Percentiles rank a stretch among this genome's conserved stretches.
These are phyloP conservation scores for Musca domestica DNA, from an alignment of 1,140 invertebrate species.

Conservation along the genomic window DNA sequence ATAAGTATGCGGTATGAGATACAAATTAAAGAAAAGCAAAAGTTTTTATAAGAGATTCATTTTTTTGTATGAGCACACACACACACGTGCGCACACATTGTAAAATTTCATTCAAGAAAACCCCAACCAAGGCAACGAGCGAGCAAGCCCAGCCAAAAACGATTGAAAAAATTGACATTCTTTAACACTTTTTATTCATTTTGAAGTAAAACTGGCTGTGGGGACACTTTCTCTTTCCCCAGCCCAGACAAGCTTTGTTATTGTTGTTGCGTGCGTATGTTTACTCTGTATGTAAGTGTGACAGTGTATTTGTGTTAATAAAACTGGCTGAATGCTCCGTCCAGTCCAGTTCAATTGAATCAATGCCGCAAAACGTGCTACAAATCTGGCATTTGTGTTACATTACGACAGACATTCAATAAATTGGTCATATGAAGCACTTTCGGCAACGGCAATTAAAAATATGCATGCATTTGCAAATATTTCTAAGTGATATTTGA, in stretches of 20 bases:
- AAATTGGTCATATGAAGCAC: no score
- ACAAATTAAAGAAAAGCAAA: slow-evolving; percentile 22
- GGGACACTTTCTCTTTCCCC: slow-evolving; percentile 13
- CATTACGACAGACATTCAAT: no score
- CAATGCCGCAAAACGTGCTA: background rate
- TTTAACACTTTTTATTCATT: slow-evolving; percentile 11
- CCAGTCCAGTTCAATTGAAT: background rate
- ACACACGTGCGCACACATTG: no score
- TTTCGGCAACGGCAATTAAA: no score
- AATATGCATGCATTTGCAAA: no score
- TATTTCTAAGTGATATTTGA: no score
- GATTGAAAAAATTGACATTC: slow-evolving; percentile 13
- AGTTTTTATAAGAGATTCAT: background rate
- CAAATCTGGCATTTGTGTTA: background rate
- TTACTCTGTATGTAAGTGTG: background rate
- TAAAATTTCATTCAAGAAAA: no score
- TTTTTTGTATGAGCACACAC: no score
- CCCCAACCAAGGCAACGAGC: no score
- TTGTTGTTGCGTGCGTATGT: background rate
- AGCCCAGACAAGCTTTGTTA: background rate
- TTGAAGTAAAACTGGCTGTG: slow-evolving; percentile 8
- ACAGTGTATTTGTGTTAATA: background rate
- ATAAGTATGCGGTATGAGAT: slow-evolving; percentile 3
- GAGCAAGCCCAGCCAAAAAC: slow-evolving; percentile 1
- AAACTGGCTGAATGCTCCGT: background rate